phyloP scores from a whole-genome alignment of 2,797 vertebrate species.

The Acipenser ruthenus region DNA sequence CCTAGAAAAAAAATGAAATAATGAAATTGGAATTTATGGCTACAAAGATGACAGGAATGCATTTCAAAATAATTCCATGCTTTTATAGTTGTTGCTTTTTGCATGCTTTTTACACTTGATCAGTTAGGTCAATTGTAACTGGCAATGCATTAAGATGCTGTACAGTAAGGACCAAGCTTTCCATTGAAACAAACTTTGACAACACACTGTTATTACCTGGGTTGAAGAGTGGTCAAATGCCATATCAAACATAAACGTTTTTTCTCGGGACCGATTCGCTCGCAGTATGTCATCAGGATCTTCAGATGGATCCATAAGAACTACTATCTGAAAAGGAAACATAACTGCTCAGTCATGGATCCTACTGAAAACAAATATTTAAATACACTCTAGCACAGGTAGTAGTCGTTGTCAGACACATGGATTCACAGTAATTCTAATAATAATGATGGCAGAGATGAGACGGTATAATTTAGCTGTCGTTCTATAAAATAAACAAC shows the following conservation, averaged over 20 bases:
- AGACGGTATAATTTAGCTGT: too few species aligned
- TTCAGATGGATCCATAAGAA: conserved; percentile 40
- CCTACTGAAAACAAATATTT: neutral
- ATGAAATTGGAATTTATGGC: neutral
- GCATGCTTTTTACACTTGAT: too few species aligned
- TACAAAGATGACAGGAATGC: too few species aligned
- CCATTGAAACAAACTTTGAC: neutral
- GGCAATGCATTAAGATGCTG: too few species aligned
- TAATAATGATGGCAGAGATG: too few species aligned
- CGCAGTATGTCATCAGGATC: conserved; percentile 32
- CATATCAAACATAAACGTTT: conserved; percentile 42
- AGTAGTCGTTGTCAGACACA: too few species aligned
- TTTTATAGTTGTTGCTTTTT: too few species aligned
- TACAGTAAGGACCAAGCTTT: neutral
- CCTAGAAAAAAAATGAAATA: conserved; percentile 32
- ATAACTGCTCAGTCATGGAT: neutral
- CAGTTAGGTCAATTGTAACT: too few species aligned
- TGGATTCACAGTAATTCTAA: too few species aligned
- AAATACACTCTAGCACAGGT: neutral
- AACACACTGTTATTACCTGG: conserved; percentile 32
- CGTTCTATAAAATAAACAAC: too few species aligned
- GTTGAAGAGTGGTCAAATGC: conserved; percentile 37
- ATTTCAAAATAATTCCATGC: too few species aligned
- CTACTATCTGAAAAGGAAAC: conserved; percentile 27
- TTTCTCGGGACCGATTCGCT: conserved; percentile 39